phyloP scores from a whole-genome alignment of 2,888 invertebrate genomes.

The Vannuccia rotundouncinata region DNA sequence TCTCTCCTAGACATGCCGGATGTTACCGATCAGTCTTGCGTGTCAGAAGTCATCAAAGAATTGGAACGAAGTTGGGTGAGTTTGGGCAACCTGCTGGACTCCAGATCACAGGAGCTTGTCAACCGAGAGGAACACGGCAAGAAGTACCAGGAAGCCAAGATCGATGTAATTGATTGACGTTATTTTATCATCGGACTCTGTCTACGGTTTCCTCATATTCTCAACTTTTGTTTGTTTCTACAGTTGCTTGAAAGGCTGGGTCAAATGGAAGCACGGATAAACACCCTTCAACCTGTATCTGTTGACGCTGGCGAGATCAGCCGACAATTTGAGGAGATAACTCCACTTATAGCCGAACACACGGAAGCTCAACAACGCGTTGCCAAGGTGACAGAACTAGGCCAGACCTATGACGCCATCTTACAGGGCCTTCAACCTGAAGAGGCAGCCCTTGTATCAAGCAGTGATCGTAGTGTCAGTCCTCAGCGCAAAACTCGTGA shows the following conservation, averaged over 20 bases:
- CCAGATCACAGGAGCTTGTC: conserved; percentile 22
- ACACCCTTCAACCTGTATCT: conserved; percentile 27
- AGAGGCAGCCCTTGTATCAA: neutral
- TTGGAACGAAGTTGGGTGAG: conserved; percentile 25
- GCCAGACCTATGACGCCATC: conserved; percentile 32
- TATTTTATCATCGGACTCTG: neutral
- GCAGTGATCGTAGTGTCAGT: neutral
- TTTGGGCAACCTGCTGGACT: conserved; percentile 1
- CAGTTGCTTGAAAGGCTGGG: conserved; percentile 32
- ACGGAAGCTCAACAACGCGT: conserved; percentile 1
- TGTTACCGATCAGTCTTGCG: conserved; percentile 6
- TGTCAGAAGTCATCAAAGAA: neutral
- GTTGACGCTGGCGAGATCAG: conserved; percentile 27
- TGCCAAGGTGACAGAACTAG: conserved; percentile 20
- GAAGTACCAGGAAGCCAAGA: conserved; percentile 15
- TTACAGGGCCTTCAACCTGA: conserved; percentile 30
- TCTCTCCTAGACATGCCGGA: neutral
- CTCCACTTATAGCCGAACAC: neutral
- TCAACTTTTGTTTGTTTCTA: neutral
- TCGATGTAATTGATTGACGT: neutral
- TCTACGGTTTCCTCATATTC: neutral
- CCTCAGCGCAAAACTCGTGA: neutral
- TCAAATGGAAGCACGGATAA: conserved; percentile 13
- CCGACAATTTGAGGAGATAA: neutral
- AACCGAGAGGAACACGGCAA: conserved; percentile 21